A percentile compares a stretch with the other conserved stretches of the same genome.
Evolutionary conservation across 2,113 vertebrate species (phyloP).

Genomic region (Callionymus lyra): DNA sequence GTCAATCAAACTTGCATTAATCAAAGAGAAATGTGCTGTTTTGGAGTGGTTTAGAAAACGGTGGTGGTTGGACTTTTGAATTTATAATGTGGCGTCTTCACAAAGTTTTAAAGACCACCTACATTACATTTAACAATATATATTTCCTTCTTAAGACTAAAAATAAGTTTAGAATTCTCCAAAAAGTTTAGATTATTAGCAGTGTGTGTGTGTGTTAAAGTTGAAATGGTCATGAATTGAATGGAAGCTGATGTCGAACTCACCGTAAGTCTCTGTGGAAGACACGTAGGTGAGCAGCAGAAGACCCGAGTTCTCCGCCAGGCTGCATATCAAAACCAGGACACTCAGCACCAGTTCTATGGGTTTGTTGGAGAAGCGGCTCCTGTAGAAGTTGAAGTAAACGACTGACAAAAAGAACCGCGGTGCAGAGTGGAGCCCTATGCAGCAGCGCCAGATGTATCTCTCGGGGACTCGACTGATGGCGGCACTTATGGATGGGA

Average conservation of each 20-base stretch:
- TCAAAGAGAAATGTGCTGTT: too few species aligned
- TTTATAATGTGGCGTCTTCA: too few species aligned
- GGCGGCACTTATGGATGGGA: conserved; percentile 89
- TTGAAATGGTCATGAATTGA: background rate
- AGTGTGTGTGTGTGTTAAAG: too few species aligned
- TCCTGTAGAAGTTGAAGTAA: conserved; percentile 82
- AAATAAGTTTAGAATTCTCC: too few species aligned
- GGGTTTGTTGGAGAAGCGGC: conserved; percentile 51
- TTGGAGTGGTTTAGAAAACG: too few species aligned
- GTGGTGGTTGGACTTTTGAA: too few species aligned
- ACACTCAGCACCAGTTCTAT: conserved; percentile 64
- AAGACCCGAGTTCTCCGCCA: conserved; percentile 77
- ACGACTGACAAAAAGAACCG: conserved; percentile 73
- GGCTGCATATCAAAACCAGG: conserved; percentile 66
- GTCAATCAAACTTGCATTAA: too few species aligned
- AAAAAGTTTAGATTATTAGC: too few species aligned
- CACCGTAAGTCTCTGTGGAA: conserved; percentile 83
- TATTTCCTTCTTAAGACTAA: too few species aligned
- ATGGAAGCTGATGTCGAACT: conserved; percentile 38
- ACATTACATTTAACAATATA: too few species aligned
- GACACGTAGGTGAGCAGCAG: conserved; percentile 87
- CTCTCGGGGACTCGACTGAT: conserved; percentile 83
- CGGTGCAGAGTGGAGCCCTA: conserved; percentile 84
- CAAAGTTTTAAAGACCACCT: too few species aligned
- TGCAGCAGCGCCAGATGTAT: conserved; percentile 88